Evolutionary conservation across 2,888 invertebrate species (phyloP).

Genomic region (Dryomyza anilis): DNA sequence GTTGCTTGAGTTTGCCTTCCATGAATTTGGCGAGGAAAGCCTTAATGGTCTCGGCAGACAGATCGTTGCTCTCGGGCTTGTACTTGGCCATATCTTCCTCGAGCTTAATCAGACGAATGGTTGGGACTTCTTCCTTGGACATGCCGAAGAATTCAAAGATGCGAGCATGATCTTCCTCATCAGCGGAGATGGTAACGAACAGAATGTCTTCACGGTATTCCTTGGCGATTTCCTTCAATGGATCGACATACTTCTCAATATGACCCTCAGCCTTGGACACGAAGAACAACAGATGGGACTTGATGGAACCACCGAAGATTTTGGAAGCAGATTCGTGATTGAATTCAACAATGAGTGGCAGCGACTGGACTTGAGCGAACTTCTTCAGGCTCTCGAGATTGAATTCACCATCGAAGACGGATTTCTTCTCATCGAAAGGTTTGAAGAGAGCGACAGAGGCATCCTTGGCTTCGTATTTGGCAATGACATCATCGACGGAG

Average conservation of each 20-base stretch:
- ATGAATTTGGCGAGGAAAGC: conserved; percentile 88
- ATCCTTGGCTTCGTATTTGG: conserved; percentile 78
- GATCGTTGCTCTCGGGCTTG: conserved; percentile 74
- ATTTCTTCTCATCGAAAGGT: conserved; percentile 88
- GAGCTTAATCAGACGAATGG: conserved; percentile 88
- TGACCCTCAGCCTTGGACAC: conserved; percentile 88
- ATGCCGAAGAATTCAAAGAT: conserved; percentile 99
- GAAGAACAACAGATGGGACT: conserved; percentile 95
- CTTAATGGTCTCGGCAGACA: conserved; percentile 57
- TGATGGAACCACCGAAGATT: conserved; percentile 98
- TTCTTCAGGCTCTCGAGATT: conserved; percentile 74
- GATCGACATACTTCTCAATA: conserved; percentile 78
- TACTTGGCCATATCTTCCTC: conserved; percentile 98
- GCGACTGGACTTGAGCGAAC: conserved; percentile 82
- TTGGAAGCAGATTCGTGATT: conserved; percentile 97
- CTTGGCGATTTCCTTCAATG: conserved; percentile 83
- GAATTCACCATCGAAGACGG: conserved; percentile 73
- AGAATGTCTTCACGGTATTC: conserved; percentile 90
- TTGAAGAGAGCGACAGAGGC: conserved; percentile 89
- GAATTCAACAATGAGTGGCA: conserved; percentile 94
- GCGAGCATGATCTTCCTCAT: conserved; percentile 93
- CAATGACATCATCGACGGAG: conserved; percentile 75
- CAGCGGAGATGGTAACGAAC: conserved; percentile 94
- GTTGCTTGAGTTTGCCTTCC: conserved; percentile 92
- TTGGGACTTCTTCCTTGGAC: conserved; percentile 90